These are phyloP conservation scores for Pavo muticus DNA, from an alignment of 2,113 vertebrate genomes.

Conservation along the genomic window DNA sequence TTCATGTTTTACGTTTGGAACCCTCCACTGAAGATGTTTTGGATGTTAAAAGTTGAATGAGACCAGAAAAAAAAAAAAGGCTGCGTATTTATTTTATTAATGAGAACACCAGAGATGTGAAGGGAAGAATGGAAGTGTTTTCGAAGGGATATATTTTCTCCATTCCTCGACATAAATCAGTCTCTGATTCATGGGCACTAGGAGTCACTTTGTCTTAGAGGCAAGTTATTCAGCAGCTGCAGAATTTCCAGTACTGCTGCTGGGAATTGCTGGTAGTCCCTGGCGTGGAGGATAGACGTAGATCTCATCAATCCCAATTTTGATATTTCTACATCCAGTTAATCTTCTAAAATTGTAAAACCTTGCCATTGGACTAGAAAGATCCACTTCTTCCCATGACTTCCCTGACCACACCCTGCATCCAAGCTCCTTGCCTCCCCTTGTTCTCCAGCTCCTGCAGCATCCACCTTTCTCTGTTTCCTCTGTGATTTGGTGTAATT, in stretches of 20 bases:
- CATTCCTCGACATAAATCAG: not conserved
- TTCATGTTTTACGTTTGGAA: not conserved
- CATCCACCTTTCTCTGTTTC: not conserved
- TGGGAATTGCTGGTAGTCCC: not conserved
- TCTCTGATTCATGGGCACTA: not conserved
- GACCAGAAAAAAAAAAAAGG: not conserved
- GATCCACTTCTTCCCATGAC: not conserved
- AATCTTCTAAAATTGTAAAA: not conserved
- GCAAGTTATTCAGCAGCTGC: not conserved
- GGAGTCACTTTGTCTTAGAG: not conserved
- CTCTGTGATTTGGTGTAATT: fast-evolving
- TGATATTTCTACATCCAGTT: not conserved
- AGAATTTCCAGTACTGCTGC: not conserved
- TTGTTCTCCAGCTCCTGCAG: not conserved
- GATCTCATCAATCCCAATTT: not conserved
- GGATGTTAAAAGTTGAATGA: not conserved
- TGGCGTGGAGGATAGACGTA: not conserved
- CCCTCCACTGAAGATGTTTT: not conserved
- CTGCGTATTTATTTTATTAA: not conserved
- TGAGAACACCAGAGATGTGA: not conserved
- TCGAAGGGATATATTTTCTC: not conserved
- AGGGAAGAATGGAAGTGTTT: not conserved
- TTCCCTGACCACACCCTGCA: not conserved
- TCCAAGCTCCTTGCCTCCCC: not conserved
- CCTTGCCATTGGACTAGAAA: not conserved